These are phyloP conservation scores for Hirtodrosophila trivittata DNA, from an alignment of 2,888 invertebrate species.

Conservation along the genomic window DNA sequence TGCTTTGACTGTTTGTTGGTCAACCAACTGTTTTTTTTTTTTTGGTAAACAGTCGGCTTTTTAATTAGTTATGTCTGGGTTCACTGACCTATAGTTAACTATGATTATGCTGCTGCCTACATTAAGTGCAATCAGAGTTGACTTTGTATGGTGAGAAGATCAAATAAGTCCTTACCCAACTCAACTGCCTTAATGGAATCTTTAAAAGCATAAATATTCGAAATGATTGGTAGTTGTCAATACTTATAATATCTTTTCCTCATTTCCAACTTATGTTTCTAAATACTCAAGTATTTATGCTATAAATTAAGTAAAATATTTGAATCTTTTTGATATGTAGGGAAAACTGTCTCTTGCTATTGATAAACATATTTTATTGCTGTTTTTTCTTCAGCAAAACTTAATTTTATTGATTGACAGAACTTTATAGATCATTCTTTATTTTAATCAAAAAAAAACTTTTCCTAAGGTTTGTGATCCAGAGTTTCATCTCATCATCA, in stretches of 20 bases:
- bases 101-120: constrained; percentile 10
- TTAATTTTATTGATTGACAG: too few species aligned
- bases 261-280: too few species aligned
- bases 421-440: too few species aligned
- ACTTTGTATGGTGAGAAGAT: constrained; percentile 38
- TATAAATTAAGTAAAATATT: too few species aligned
- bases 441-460: too few species aligned
- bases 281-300: too few species aligned
- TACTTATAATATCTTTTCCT: background rate
- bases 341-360: too few species aligned
- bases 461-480: too few species aligned
- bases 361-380: too few species aligned
- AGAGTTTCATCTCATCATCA: too few species aligned
- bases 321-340: too few species aligned
- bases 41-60: constrained; percentile 37
- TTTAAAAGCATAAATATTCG: background rate
- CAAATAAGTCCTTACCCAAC: constrained; percentile 30
- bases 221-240: background rate
- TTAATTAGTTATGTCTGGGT: constrained; percentile 42
- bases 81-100: constrained; percentile 33
- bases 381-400: too few species aligned
- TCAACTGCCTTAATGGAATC: background rate
- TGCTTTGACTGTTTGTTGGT: constrained; percentile 46
- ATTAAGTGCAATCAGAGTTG: constrained; percentile 23
- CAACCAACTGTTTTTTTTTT: constrained; percentile 35